A percentile compares a stretch with the other conserved stretches of the same genome.
Conservation (phyloP, 2,113 vertebrate genomes). For the Pomatostomus ruficeps region DNA sequence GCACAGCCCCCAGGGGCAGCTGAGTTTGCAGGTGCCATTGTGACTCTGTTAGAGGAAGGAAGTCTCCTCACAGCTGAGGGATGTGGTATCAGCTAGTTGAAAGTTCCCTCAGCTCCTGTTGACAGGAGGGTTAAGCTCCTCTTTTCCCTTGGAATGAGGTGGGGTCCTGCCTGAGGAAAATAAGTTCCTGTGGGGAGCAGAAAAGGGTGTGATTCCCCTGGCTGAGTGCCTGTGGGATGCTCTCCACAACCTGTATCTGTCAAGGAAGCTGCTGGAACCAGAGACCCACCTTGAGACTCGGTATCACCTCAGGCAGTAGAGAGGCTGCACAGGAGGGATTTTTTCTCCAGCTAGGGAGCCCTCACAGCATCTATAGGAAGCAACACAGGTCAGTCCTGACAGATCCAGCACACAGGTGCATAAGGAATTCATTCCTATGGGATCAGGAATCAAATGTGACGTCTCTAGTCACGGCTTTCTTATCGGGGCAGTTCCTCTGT, state of each 20-base stretch:
- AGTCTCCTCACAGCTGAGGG: background rate
- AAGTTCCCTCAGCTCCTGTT: background rate
- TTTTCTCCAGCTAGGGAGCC: background rate
- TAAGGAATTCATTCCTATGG: background rate
- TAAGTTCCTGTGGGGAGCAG: background rate
- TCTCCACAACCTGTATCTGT: background rate
- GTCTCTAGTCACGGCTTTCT: background rate
- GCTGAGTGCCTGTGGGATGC: background rate
- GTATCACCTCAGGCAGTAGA: background rate
- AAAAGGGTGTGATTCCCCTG: background rate
- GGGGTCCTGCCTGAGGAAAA: background rate
- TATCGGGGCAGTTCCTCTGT: background rate
- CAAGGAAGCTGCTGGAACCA: background rate
- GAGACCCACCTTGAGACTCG: rapidly evolving
- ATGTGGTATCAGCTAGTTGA: background rate
- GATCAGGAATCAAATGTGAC: background rate
- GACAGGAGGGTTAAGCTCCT: background rate
- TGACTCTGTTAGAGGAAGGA: background rate
- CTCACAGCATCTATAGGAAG: background rate
- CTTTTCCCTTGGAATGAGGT: background rate
- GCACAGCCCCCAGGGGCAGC: background rate
- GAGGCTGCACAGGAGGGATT: background rate
- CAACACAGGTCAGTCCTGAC: background rate
- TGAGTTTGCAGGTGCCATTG: background rate
- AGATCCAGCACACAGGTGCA: background rate